Percentiles rank a stretch among this genome's conserved stretches.
Conservation (phyloP, 1,140 invertebrate genomes). For the Arctopsyche grandis region DNA sequence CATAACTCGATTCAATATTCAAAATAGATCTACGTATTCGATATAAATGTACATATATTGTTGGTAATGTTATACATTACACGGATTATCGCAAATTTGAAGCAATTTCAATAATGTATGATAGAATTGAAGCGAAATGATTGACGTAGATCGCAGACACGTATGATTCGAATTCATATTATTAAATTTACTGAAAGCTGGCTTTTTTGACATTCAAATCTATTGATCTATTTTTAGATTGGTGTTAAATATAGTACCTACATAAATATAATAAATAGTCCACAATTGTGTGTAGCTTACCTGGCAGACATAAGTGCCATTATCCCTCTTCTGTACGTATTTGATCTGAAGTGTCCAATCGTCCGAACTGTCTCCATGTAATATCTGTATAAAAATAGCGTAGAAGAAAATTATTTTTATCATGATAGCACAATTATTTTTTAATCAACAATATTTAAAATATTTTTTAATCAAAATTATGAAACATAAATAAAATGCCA, state of each 20-base stretch:
- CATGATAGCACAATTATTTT: background rate
- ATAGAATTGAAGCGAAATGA: no score
- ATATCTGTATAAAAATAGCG: constrained; percentile 60
- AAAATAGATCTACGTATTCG: background rate
- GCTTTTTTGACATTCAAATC: no score
- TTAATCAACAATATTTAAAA: background rate
- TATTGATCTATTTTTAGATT: no score
- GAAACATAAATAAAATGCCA: no score
- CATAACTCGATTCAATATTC: background rate
- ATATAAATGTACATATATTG: background rate
- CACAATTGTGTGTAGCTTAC: constrained; percentile 66
- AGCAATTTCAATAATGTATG: no score
- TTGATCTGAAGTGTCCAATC: constrained; percentile 93
- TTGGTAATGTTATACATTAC: no score
- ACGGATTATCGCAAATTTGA: no score
- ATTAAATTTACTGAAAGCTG: no score
- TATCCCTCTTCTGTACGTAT: constrained; percentile 90
- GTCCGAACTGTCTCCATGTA: constrained; percentile 70
- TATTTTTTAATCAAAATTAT: background rate
- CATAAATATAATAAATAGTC: no score
- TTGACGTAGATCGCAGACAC: no score
- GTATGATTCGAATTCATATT: no score
- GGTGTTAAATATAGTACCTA: no score
- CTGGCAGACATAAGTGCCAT: constrained; percentile 96
- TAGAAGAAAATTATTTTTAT: background rate